Conservation (phyloP, 2,797 vertebrate species). For the Emys orbicularis region DNA sequence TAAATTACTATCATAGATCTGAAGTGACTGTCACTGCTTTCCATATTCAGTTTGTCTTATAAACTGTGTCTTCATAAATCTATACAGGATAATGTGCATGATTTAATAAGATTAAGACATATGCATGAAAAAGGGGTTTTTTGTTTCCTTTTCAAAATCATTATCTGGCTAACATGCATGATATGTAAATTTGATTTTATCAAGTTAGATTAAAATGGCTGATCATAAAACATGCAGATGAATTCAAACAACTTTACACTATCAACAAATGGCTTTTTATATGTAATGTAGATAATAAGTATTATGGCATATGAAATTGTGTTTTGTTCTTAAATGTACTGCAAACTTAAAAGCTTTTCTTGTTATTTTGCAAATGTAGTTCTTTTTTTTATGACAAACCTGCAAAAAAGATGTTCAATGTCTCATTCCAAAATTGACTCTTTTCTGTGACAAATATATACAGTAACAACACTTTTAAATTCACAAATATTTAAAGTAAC, state of each 20-base stretch:
- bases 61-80: neutral
- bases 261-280: neutral
- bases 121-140: fast-evolving
- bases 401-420: neutral
- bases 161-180: neutral
- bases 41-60: neutral
- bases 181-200: neutral
- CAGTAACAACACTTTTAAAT: neutral
- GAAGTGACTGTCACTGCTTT: neutral
- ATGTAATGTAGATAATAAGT: neutral
- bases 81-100: neutral
- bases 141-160: neutral
- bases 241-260: neutral
- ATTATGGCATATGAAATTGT: neutral
- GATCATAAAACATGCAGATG: neutral
- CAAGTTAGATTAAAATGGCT: neutral
- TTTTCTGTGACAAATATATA: neutral
- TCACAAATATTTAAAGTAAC: neutral
- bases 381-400: neutral
- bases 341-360: neutral
- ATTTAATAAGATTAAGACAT: neutral
- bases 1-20: neutral
- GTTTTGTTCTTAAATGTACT: neutral
- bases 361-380: neutral
- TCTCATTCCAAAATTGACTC: neutral